Evolutionary conservation across 2,113 vertebrate species (phyloP).

Genomic region (Tachycineta bicolor): DNA sequence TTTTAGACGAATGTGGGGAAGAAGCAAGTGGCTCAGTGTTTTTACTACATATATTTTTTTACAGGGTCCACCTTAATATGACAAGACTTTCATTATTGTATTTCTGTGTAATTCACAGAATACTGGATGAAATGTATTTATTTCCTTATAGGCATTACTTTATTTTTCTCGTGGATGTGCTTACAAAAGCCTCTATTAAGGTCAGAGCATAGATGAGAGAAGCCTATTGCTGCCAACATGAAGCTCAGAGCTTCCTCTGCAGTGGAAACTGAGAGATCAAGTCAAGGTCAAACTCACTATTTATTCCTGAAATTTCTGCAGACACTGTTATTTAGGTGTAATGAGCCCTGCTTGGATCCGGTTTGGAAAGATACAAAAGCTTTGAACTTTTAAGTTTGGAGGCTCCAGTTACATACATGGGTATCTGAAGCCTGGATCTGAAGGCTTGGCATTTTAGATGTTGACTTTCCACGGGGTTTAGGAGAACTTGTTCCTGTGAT

Average conservation of each 20-base stretch:
- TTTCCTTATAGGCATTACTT: not conserved
- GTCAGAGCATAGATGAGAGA: not conserved
- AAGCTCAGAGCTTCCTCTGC: slow-evolving; percentile 55
- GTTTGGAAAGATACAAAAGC: slow-evolving; percentile 36
- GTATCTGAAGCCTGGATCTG: slow-evolving; percentile 55
- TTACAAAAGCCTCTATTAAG: not conserved
- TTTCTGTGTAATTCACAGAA: not conserved
- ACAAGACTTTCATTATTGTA: not conserved
- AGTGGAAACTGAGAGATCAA: slow-evolving; percentile 45
- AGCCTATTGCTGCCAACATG: not conserved
- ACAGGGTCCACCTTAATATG: not conserved
- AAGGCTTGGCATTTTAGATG: slow-evolving; percentile 31
- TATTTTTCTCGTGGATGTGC: not conserved
- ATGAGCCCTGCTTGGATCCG: slow-evolving; percentile 52
- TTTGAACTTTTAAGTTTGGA: slow-evolving; percentile 30
- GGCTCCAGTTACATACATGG: slow-evolving; percentile 2
- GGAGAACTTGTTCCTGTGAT: not conserved
- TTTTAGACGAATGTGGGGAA: not conserved
- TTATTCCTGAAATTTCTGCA: slow-evolving; percentile 66
- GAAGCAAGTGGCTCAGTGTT: not conserved
- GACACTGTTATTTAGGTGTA: slow-evolving; percentile 60
- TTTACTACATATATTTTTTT: not conserved
- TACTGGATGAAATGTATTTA: not conserved
- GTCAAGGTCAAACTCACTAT: slow-evolving; percentile 56
- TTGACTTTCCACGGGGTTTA: slow-evolving; percentile 12